phyloP scores from a whole-genome alignment of 2,888 invertebrate genomes.

The Branchipolynoe longqiensis region DNA sequence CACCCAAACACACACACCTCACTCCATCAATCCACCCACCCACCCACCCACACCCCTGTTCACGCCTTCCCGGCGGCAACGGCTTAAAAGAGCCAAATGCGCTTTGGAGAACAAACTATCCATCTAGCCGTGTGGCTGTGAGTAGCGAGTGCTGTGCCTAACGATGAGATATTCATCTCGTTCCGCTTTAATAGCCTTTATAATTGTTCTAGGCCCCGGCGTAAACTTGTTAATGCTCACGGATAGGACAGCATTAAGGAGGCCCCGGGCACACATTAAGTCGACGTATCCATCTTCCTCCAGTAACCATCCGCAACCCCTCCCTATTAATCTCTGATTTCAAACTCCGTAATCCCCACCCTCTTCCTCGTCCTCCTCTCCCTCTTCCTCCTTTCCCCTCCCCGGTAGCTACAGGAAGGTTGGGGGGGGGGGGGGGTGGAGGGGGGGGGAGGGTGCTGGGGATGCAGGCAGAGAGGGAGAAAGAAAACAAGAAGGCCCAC shows the following conservation, averaged over 20 bases:
- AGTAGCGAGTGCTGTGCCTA: not conserved
- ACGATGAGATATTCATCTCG: constrained; percentile 51
- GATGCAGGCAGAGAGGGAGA: no score
- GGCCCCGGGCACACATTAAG: constrained; percentile 13
- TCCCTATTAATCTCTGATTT: constrained; percentile 52
- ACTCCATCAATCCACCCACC: no score
- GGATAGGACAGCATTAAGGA: constrained; percentile 32
- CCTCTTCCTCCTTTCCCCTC: no score
- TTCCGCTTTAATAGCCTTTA: constrained; percentile 40
- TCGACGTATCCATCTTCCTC: constrained; percentile 27
- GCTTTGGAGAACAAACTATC: constrained; percentile 37
- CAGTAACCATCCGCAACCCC: not conserved
- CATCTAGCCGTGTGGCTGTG: constrained; percentile 18
- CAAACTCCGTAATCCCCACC: constrained; percentile 52
- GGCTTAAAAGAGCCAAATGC: constrained; percentile 28
- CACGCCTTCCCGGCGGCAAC: no score
- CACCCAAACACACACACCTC: no score
- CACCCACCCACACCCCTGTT: no score
- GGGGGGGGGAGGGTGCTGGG: no score
- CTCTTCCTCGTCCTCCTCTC: no score
- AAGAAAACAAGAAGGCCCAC: constrained; percentile 50
- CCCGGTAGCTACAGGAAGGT: no score
- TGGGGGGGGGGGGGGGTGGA: no score
- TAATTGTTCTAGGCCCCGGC: constrained; percentile 51
- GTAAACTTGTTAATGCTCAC: constrained; percentile 50